Base-by-base conservation (phyloP, 92 coral and sea anemone genomes). In the Epizoanthus illoricatus region DNA sequence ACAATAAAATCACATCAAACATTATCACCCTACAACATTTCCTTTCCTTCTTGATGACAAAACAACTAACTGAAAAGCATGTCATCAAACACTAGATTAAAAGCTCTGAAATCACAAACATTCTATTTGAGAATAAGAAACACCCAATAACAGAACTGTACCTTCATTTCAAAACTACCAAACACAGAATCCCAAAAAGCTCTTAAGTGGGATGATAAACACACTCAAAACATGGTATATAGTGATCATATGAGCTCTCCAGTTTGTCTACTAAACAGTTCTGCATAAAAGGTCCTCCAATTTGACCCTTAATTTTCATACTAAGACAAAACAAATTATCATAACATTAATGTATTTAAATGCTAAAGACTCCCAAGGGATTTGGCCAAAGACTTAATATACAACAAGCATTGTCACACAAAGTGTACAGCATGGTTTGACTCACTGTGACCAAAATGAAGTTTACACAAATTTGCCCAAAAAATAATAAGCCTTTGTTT, bases 361-460 rank as follows among this genome's bases (percentile, higher is more conserved):
- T n/a, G 61, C 65, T 45, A 43, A 43, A 24, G 28, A 42, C 40
- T 62, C 82, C 82, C 71, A 4, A 19, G 82, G 82, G 82, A 78
- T 20, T 78, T 9, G 5, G 9, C 8, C 28, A 11, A 78, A 12
- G 42, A 63, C 19, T 33, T 49, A 18, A 13, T 76, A 63, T 39
- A 9, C 55, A 41, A 20, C 42, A 33, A 39, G 8, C 72, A 39
- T 67, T 67, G 72, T 67, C 72, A 67, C 72, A 67, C 43, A 41
- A 67, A 13, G 5, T 12, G 45, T n/a, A 36, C 20, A n/a, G 49
- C 72, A 36, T 8, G 42, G 49, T n/a, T 13, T 66, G 56, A 52
- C 18, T 65, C 42, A 11, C 4, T 36, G 41, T 28, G 18, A 43
- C 40, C 73, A 68, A 68, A 68, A 40, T 16, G 8, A 64, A 39